phyloP scores from a whole-genome alignment of 1,140 invertebrate genomes.

The Ceratina japonica region DNA sequence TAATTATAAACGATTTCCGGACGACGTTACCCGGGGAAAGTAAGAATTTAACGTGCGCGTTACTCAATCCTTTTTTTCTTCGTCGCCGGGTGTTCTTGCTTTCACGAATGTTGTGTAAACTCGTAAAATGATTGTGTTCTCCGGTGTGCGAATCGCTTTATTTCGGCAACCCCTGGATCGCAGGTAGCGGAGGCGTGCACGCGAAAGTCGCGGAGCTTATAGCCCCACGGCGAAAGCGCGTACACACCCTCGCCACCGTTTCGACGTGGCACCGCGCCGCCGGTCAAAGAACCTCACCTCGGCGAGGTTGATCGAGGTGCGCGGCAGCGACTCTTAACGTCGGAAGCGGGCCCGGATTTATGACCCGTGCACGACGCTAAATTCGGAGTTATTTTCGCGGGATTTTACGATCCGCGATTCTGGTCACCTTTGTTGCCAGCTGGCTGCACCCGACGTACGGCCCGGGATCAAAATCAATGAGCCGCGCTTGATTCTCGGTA shows the following conservation, averaged over 20 bases:
- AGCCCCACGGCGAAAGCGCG: not conserved
- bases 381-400: slow-evolving; percentile 42
- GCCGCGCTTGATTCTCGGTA: too few relatives aligned
- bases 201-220: slow-evolving; percentile 16
- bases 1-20: not conserved
- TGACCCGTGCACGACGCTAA: slow-evolving; percentile 28
- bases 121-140: not conserved
- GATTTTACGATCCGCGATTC: slow-evolving; percentile 38
- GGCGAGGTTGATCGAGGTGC: slow-evolving; percentile 30
- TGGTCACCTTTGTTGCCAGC: slow-evolving; percentile 41
- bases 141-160: slow-evolving; percentile 8
- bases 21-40: not conserved
- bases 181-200: not conserved
- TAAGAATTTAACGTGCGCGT: not conserved
- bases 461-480: too few relatives aligned
- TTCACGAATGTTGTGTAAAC: not conserved
- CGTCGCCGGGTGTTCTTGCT: not conserved
- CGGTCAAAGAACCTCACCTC: slow-evolving; percentile 38
- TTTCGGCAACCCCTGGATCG: slow-evolving; percentile 8
- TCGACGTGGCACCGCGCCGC: slow-evolving; percentile 1
- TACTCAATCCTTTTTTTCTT: not conserved
- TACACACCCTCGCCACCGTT: slow-evolving; percentile 28
- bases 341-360: slow-evolving; percentile 33
- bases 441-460: not conserved
- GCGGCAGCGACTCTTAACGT: slow-evolving; percentile 36